A percentile compares a stretch with the other conserved stretches of the same genome.
Evolutionary conservation across 2,113 vertebrate species (phyloP).

Genomic region (Microtus ochrogaster): DNA sequence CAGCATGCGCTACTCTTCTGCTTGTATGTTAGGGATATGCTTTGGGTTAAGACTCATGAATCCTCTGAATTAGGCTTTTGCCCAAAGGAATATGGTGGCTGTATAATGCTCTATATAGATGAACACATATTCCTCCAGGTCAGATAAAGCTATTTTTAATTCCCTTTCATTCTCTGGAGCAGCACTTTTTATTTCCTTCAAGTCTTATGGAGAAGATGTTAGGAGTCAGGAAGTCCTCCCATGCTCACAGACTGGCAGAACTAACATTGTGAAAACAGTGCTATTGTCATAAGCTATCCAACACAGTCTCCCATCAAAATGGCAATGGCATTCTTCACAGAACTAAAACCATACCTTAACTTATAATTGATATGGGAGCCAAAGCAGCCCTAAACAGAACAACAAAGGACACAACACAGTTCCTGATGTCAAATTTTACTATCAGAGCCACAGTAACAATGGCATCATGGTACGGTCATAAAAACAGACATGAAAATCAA

Average conservation of each 20-base stretch:
- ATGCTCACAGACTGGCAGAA: neutral
- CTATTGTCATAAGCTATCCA: neutral
- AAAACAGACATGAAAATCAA: neutral
- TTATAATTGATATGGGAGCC: neutral
- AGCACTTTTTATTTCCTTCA: neutral
- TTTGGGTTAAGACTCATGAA: neutral
- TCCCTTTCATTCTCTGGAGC: neutral
- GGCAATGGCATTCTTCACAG: neutral
- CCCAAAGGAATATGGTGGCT: neutral
- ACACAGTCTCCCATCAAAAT: neutral
- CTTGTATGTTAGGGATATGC: neutral
- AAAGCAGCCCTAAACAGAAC: neutral
- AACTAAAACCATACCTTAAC: neutral
- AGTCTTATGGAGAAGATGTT: neutral
- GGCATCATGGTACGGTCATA: neutral
- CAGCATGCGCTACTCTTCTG: neutral
- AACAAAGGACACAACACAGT: neutral
- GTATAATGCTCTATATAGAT: neutral
- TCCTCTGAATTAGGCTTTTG: neutral
- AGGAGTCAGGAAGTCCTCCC: neutral
- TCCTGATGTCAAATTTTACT: neutral
- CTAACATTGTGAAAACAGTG: neutral
- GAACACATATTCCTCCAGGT: neutral
- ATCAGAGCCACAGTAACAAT: neutral
- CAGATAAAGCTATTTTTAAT: neutral